A percentile compares a stretch with the other conserved stretches of the same genome.
phyloP scores from a whole-genome alignment of 2,888 invertebrate species.

The Eupithecia insigniata region DNA sequence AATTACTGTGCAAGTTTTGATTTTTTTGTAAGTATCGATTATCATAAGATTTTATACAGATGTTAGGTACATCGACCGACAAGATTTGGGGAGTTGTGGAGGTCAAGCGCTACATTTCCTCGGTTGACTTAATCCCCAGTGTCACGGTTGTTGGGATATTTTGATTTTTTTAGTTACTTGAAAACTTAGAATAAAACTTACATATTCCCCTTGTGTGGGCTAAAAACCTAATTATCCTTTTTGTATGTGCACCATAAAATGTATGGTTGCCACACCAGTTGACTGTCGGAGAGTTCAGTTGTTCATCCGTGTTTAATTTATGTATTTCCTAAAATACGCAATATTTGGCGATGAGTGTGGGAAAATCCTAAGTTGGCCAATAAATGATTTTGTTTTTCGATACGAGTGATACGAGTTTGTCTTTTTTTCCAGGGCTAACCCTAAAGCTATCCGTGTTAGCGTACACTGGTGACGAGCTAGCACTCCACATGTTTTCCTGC shows the following conservation, averaged over 20 bases:
- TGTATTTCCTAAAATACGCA: no score
- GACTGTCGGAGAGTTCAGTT: no score
- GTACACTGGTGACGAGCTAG: slow-evolving; percentile 88
- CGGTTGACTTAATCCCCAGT: not conserved
- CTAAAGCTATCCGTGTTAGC: slow-evolving; percentile 88
- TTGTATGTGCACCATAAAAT: no score
- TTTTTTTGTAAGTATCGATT: not conserved
- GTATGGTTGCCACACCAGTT: no score
- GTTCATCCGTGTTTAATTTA: no score
- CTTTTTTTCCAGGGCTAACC: slow-evolving; percentile 84
- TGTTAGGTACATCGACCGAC: not conserved
- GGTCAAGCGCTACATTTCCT: not conserved
- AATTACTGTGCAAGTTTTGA: not conserved
- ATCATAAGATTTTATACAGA: not conserved
- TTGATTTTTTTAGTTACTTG: no score
- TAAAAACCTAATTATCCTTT: no score
- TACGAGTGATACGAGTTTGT: not conserved
- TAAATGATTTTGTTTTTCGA: not conserved
- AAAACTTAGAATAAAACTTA: no score
- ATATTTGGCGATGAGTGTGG: no score
- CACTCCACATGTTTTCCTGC: slow-evolving; percentile 85
- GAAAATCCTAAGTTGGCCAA: not conserved
- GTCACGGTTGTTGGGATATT: no score
- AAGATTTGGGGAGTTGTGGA: not conserved
- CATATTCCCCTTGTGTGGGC: no score